These are phyloP conservation scores for Dastarcus helophoroides DNA, from an alignment of 2,888 invertebrate species.

Conservation along the genomic window DNA sequence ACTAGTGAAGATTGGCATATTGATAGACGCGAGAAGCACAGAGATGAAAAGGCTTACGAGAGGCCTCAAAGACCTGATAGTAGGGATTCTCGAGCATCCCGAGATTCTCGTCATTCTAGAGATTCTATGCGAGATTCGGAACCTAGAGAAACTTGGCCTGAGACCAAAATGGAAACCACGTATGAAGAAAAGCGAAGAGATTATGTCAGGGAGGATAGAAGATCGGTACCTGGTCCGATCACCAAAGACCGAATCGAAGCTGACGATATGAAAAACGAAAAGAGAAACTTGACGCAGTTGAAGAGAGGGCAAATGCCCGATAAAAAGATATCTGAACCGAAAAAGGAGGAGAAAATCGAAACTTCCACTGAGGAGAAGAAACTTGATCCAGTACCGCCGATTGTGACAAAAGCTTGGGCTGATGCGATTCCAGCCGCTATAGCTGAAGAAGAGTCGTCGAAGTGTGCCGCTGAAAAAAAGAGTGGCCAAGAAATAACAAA, in stretches of 20 bases:
- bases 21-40: slow-evolving; percentile 17
- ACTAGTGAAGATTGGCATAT: slow-evolving; percentile 22
- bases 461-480: slow-evolving; percentile 13
- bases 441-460: neutral
- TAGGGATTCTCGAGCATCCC: slow-evolving; percentile 43
- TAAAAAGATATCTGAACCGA: slow-evolving; percentile 22
- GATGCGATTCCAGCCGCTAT: slow-evolving; percentile 31
- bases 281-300: slow-evolving; percentile 40
- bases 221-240: slow-evolving; percentile 47
- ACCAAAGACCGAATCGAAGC: slow-evolving; percentile 50
- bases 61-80: slow-evolving; percentile 48
- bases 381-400: slow-evolving; percentile 14
- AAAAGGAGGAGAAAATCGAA: slow-evolving; percentile 18
- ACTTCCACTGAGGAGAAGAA: slow-evolving; percentile 15
- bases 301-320: slow-evolving; percentile 35
- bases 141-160: slow-evolving; percentile 36
- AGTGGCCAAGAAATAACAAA: slow-evolving; percentile 32
- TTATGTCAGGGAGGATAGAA: slow-evolving; percentile 28
- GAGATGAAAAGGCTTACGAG: slow-evolving; percentile 25
- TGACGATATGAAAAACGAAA: slow-evolving; percentile 41
- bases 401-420: slow-evolving; percentile 37
- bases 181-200: slow-evolving; percentile 32
- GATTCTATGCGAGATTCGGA: slow-evolving; percentile 37
- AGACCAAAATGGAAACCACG: slow-evolving; percentile 31
- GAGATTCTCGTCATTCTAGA: slow-evolving; percentile 41